These are phyloP conservation scores for Vimba vimba DNA, from an alignment of 2,113 vertebrate species.

Conservation along the genomic window DNA sequence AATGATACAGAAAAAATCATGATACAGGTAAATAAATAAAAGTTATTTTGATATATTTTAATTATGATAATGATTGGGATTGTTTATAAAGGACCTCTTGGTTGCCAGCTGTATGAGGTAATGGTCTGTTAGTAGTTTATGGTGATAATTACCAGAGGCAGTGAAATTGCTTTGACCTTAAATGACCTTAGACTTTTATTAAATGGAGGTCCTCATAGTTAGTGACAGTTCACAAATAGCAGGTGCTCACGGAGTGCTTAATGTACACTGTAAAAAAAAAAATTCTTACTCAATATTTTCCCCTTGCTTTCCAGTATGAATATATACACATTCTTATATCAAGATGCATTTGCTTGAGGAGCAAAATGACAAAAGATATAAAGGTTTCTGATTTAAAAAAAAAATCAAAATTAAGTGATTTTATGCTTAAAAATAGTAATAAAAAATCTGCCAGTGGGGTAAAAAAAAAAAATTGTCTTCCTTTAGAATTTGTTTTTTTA, in stretches of 20 bases:
- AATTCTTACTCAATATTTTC: not conserved
- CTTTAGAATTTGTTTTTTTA: not conserved
- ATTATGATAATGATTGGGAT: not conserved
- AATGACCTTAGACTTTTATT: slow-evolving; percentile 71
- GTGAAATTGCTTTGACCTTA: slow-evolving; percentile 73
- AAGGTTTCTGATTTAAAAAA: not conserved
- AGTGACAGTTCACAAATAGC: slow-evolving; percentile 42
- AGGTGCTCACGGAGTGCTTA: not conserved
- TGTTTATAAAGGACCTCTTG: slow-evolving; percentile 59
- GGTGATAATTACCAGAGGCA: slow-evolving; percentile 71
- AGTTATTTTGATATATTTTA: slow-evolving; percentile 19
- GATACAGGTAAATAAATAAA: not conserved
- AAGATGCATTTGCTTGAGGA: not conserved
- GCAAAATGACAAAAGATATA: not conserved
- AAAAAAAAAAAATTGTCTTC: not conserved
- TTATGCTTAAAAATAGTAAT: not conserved
- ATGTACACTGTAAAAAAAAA: not conserved
- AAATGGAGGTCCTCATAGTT: slow-evolving; percentile 73
- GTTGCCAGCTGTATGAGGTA: slow-evolving; percentile 68
- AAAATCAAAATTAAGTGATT: not conserved
- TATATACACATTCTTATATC: not conserved
- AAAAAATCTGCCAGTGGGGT: not conserved
- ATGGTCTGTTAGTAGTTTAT: slow-evolving; percentile 74
- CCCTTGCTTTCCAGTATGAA: not conserved
- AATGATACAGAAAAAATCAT: not conserved